phyloP scores from a whole-genome alignment of 2,888 invertebrate genomes.

The Bombylius major region DNA sequence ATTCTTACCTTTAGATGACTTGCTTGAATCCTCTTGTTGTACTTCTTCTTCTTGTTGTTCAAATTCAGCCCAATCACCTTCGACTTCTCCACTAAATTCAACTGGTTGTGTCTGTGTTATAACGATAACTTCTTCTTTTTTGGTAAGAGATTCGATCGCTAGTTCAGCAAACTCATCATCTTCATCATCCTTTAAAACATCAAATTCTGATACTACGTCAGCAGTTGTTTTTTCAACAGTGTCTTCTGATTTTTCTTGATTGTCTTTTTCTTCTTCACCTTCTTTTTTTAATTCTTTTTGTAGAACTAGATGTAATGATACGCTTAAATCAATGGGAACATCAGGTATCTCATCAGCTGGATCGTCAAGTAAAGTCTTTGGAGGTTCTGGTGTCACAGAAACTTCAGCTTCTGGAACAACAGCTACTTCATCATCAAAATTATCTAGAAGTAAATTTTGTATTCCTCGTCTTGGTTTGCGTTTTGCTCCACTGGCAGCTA shows the following conservation, averaged over 20 bases:
- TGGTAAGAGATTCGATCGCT: conserved; percentile 62
- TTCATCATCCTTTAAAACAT: conserved; percentile 46
- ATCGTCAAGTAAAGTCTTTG: conserved; percentile 60
- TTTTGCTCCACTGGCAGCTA: conserved; percentile 36
- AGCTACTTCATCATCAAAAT: conserved; percentile 41
- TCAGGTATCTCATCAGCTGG: conserved; percentile 55
- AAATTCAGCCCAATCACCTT: conserved; percentile 54
- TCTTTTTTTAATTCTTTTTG: conserved; percentile 38
- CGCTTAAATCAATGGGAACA: conserved; percentile 58
- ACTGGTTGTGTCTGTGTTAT: conserved; percentile 37
- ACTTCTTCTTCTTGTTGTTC: conserved; percentile 42
- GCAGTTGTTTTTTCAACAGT: conserved; percentile 14
- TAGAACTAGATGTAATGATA: conserved; percentile 46
- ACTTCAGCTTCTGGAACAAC: conserved; percentile 21
- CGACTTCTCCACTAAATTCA: conserved; percentile 36
- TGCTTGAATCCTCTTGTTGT: conserved; percentile 24
- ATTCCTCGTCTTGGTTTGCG: conserved; percentile 48
- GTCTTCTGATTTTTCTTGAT: conserved; percentile 16
- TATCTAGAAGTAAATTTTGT: conserved; percentile 56
- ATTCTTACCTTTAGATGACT: conserved; percentile 33
- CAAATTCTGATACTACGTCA: conserved; percentile 41
- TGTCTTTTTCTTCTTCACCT: conserved; percentile 22
- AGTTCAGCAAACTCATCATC: conserved; percentile 66
- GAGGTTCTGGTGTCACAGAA: conserved; percentile 24
- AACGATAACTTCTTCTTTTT: conserved; percentile 40